Base-by-base conservation (phyloP, 2,113 vertebrate species). In the Ceyx margarethae region DNA sequence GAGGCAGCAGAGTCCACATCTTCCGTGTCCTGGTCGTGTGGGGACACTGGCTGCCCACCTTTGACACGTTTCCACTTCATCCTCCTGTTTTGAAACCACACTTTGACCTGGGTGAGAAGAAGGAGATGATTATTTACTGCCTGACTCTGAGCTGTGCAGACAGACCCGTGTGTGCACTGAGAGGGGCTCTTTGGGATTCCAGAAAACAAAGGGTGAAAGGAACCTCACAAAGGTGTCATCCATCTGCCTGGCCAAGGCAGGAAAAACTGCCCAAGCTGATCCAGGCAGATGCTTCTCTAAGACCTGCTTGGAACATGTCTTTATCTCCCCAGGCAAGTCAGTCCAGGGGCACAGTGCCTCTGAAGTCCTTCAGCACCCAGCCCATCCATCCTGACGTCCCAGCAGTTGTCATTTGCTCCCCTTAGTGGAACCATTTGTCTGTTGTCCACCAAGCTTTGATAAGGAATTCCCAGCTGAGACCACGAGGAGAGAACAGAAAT, bases 51-150 rank as follows among this genome's bases (percentile, higher is more conserved):
- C 31, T 99, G 99, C 61, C 98, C 99, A 3, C 99, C 98, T 95
- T 99, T 99, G 54, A 99, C 99, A 4, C 99, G 97, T 95, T 99
- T 99, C 99, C 99, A 99, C 95, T 99, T 99, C 99, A 99, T 99
- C 93, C 99, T 98, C 96, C 99, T 97, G 98, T 99, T 99, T 95
- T 99, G 99, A 91, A 99, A 99, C 99, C 99, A 99, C 25, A 99
- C 99, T 96, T 99, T 99, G 75, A 99, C 99, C 99, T 99, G 96
- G 13, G 7, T 8, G 57, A 87, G 17, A 16, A 69, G 97, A 94
- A 60, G 31, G 54, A 68, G 26, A 87, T 1, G 16, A 51, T 87
- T 58, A 89, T 10, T 75, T 15, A 9, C 3, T 43, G 64, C 22
- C 45, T 87, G 53, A 7, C 0, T 13, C 66, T 26, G 13, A 83